Evolutionary conservation across 2,888 invertebrate species (phyloP).

Genomic region (Tipula lateralis): DNA sequence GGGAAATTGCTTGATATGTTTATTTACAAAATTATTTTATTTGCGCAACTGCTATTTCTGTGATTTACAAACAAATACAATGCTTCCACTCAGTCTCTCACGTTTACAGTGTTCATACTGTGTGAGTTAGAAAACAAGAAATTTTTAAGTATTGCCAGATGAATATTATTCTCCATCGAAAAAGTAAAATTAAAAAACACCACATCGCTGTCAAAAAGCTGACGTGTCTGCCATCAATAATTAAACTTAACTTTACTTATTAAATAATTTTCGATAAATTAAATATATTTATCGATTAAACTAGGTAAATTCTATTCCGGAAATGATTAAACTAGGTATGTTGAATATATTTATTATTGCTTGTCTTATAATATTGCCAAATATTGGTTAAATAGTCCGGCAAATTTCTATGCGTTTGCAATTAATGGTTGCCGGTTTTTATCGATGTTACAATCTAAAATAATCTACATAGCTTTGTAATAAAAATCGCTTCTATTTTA

Average conservation of each 20-base stretch:
- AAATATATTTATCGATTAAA: neutral
- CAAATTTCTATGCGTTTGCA: neutral
- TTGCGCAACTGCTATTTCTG: neutral
- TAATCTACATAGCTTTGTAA: neutral
- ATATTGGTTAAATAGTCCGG: neutral
- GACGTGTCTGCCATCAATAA: slow-evolving; percentile 13
- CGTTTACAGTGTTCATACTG: neutral
- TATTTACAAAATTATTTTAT: neutral
- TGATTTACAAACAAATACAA: neutral
- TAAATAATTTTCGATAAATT: neutral
- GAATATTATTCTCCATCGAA: neutral
- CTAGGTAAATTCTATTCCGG: neutral
- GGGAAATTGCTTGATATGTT: no score
- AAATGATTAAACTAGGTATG: neutral
- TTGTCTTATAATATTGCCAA: neutral
- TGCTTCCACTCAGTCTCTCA: neutral
- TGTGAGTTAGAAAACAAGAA: neutral
- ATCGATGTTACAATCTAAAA: neutral
- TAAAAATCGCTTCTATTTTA: neutral
- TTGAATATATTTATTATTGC: neutral
- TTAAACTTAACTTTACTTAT: neutral
- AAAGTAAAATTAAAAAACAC: neutral
- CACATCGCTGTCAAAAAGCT: slow-evolving; percentile 28
- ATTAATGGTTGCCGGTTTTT: slow-evolving; percentile 24
- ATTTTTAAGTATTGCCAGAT: neutral